These are phyloP conservation scores for Lepidonotus clava DNA, from an alignment of 2,888 invertebrate species.

Conservation along the genomic window DNA sequence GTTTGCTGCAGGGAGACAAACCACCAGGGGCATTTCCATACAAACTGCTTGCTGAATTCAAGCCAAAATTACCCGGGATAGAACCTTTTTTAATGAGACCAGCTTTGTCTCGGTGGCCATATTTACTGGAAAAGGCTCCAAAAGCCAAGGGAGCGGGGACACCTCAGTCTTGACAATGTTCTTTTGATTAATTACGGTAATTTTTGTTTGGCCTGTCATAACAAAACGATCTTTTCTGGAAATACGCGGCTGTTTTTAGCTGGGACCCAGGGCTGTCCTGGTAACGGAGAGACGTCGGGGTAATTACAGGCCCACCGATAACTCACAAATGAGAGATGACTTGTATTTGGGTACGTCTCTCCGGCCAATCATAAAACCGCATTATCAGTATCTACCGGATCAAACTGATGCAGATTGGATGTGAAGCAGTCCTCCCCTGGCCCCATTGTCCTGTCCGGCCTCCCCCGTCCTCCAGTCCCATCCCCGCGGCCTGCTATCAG, in stretches of 20 bases:
- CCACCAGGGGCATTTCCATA: neutral
- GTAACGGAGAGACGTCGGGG: neutral
- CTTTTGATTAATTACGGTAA: slow-evolving; percentile 1
- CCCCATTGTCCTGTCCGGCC: neutral
- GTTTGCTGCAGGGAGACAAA: neutral
- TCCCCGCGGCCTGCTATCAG: neutral
- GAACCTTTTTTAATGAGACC: too few species aligned
- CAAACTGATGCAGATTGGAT: slow-evolving; percentile 16
- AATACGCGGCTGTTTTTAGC: neutral
- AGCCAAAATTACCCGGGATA: neutral
- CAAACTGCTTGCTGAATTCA: neutral
- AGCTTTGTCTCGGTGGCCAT: too few species aligned
- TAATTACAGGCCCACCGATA: neutral
- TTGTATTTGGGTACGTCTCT: neutral
- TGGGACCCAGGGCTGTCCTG: too few species aligned
- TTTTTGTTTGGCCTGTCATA: neutral
- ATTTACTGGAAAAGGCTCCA: neutral
- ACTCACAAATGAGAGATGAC: neutral
- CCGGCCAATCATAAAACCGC: neutral
- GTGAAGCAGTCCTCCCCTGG: neutral
- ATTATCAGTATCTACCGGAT: neutral
- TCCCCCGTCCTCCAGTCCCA: neutral
- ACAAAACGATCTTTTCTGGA: neutral
- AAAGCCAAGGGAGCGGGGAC: too few species aligned
- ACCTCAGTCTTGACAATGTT: neutral